Evolutionary conservation across 2,888 invertebrate species (phyloP).

Genomic region (Rhagophthalmus giganteus): DNA sequence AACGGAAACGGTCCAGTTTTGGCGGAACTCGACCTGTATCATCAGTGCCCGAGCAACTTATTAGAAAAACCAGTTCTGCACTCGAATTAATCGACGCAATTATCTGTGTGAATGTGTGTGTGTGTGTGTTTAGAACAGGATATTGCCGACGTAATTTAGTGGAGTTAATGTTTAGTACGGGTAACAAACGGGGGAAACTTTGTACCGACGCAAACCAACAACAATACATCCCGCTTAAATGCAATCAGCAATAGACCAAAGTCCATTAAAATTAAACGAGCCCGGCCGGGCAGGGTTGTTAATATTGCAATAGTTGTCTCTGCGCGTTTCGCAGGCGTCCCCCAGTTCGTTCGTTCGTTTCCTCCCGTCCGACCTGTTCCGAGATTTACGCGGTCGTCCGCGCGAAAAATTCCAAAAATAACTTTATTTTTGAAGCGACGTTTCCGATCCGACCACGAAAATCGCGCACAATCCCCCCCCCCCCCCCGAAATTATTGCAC

Average conservation of each 20-base stretch:
- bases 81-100: slow-evolving; percentile 13
- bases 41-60: too few species aligned
- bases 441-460: too few species aligned
- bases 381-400: slow-evolving; percentile 25
- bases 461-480: too few species aligned
- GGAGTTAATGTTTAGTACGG: slow-evolving; percentile 10
- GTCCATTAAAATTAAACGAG: slow-evolving; percentile 31
- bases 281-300: slow-evolving; percentile 26
- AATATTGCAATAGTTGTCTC: slow-evolving; percentile 33
- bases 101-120: slow-evolving; percentile 5
- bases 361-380: slow-evolving; percentile 19
- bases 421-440: too few species aligned
- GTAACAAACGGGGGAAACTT: slow-evolving; percentile 9
- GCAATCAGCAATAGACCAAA: slow-evolving; percentile 24
- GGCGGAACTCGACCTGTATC: slow-evolving; percentile 3
- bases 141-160: slow-evolving; percentile 11
- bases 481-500: too few species aligned
- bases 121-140: slow-evolving; percentile 9
- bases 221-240: slow-evolving; percentile 28
- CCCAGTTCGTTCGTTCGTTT: too few species aligned
- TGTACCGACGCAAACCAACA: slow-evolving; percentile 13
- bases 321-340: slow-evolving; percentile 9
- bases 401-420: too few species aligned
- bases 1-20: slow-evolving; percentile 1
- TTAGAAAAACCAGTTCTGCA: slow-evolving; percentile 16